phyloP scores from a whole-genome alignment of 2,888 invertebrate species.

The Pristionchus entomophagus region DNA sequence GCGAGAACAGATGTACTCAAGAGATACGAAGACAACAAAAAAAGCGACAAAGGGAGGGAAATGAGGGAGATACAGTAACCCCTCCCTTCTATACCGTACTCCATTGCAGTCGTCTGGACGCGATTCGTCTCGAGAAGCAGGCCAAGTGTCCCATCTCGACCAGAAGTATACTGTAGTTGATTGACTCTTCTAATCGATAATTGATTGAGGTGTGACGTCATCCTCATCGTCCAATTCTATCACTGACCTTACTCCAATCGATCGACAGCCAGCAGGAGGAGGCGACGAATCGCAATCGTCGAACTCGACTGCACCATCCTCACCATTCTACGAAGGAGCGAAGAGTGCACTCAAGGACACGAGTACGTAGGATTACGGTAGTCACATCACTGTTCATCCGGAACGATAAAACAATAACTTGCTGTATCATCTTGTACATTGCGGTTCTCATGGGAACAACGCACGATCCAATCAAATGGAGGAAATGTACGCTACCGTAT shows the following conservation, averaged over 20 bases:
- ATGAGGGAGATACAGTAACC: neutral
- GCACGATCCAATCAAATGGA: neutral
- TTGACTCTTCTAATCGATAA: neutral
- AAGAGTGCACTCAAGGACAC: constrained; percentile 21
- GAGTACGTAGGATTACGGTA: constrained; percentile 37
- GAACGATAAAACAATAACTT: constrained; percentile 29
- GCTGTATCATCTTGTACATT: neutral
- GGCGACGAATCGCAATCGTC: neutral
- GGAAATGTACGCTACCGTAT: neutral
- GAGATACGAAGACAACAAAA: neutral
- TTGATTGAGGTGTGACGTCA: neutral
- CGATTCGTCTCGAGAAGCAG: constrained; percentile 1
- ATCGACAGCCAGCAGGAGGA: neutral
- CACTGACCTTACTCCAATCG: neutral
- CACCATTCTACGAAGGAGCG: constrained; percentile 22
- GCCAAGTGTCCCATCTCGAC: neutral
- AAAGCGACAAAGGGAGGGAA: neutral
- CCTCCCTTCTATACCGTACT: neutral
- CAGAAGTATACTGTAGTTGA: constrained; percentile 9
- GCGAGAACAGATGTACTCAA: constrained; percentile 6
- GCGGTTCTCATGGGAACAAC: constrained; percentile 36
- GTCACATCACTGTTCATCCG: neutral
- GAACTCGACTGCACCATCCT: neutral
- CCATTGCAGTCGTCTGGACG: neutral
- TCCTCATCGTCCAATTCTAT: neutral